Evolutionary conservation across 2,888 invertebrate genomes (phyloP), one percentile per base, ranked within the genome.

Genomic region (Maniola hyperantus): DNA sequence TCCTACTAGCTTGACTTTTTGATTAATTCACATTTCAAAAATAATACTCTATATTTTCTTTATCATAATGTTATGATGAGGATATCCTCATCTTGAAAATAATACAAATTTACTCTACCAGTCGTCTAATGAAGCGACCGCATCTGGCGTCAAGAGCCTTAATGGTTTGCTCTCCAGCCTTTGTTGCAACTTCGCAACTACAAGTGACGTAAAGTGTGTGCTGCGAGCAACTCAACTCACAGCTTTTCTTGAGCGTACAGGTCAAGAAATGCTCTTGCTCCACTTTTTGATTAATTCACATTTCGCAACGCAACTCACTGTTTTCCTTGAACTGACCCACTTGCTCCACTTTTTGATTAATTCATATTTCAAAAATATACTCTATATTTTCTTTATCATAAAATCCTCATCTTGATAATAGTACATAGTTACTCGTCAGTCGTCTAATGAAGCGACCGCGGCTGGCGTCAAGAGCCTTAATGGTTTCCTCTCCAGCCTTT

Each of bases 91-190:
- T n/a, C 39, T 39, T 20, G 18, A 53, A 53, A 34, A 34, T 53
- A 53, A 4, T 34, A 53, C 53, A 39, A 2, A 39, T 18, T 36
- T 10, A 39, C 36, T 6, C 11, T 6, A 55, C 39, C 18, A 54
- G 63, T 64, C 74, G 79, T 82, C 84, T 89, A 90, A 90, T 88
- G 89, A 90, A 90, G 86, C 88, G 81, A 80, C 85, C 83, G 82
- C 82, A 77, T 76, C 74, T 83, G 84, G 83, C 87, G 84, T 87
- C 80, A 81, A 85, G 88, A 79, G 83, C 83, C 85, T 83, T 90
- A 91, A 91, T 89, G 89, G 89, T 86, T 89, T 91, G 89, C 90
- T 91, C 85, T 91, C 85, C 77, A 79, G 89, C 84, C 85, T 90
- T 90, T 90, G 90, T 89, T 78, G 81, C 81, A 88, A 89, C 88